Base-by-base conservation (phyloP, 2,797 vertebrate genomes). In the Cyprinodon diabolis region DNA sequence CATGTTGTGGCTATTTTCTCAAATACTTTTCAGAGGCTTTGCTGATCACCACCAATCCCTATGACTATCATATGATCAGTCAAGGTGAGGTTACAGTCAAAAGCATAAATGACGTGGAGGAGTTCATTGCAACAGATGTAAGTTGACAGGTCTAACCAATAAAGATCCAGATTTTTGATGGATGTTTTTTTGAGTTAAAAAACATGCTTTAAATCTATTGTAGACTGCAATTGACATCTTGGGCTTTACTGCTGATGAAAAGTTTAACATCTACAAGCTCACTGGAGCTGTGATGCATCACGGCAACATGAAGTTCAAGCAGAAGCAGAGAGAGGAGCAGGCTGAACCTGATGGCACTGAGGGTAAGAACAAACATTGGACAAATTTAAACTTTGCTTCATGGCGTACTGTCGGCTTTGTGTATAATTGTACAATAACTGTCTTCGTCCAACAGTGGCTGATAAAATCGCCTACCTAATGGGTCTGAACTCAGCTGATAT, bases 21-120 rank as follows among this genome's bases (percentile, higher is more conserved):
- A 30, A 30, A 30, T 30, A 30, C 58, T 1, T 57, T 57, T 30
- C 76, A 97, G 96, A 97, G 87, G 95, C 95, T 91, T 95, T 96
- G 15, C 92, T 97, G 54, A 95, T 97, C 60, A 96, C 95, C 68
- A 96, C 96, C 89, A 97, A 97, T 80, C 96, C 96, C 0, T 97
- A 95, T 47, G 96, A 97, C 86, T 97, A 72, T 43, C 94, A 86
- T 7, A 96, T 95, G 84, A 93, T 96, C 88, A 97, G 96, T 83
- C 95, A 96, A 85, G 96, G 96, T 48, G 96, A 97, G 86, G 95
- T 97, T 77, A 94, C 87, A 66, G 96, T 97, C 60, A 91, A 96
- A 72, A 97, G 96, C 80, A 97, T 97, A 71, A 76, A 97, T 89
- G 96, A 97, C 76, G 86, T 95, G 43, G 96, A 97, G 51, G 96